phyloP scores from a whole-genome alignment of 2,888 invertebrate species.

The Teleogryllus oceanicus region DNA sequence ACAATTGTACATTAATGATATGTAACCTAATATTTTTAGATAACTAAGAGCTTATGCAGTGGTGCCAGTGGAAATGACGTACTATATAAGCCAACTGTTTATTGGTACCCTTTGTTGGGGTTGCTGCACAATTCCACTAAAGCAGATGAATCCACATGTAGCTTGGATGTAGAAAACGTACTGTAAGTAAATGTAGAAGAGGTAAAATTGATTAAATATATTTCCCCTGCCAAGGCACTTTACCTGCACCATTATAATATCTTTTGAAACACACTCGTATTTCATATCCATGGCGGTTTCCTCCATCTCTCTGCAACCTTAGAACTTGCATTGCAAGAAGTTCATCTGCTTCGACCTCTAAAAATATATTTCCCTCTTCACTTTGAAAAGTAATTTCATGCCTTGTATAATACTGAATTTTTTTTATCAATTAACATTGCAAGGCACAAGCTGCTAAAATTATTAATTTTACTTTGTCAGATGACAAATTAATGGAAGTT shows the following conservation, averaged over 20 bases:
- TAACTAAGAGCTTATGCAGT: too few species aligned
- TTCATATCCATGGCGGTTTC: not conserved
- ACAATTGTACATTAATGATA: too few species aligned
- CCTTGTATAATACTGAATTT: not conserved
- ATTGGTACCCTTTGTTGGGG: too few species aligned
- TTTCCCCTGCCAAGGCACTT: not conserved
- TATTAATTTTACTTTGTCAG: conserved; percentile 32
- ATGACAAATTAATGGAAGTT: conserved; percentile 34
- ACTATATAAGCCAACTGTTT: too few species aligned
- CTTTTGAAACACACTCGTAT: not conserved
- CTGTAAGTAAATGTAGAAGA: not conserved
- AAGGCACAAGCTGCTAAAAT: conserved; percentile 29
- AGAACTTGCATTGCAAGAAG: too few species aligned
- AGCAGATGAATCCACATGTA: too few species aligned
- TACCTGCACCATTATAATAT: not conserved
- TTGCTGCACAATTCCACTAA: too few species aligned
- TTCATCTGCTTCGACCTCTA: too few species aligned
- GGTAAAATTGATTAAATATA: not conserved
- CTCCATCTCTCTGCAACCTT: not conserved
- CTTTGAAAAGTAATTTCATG: too few species aligned
- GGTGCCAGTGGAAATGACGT: too few species aligned
- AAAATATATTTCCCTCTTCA: too few species aligned
- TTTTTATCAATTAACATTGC: conserved; percentile 30
- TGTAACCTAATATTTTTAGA: too few species aligned
- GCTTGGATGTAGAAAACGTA: not conserved